Evolutionary conservation across 2,113 vertebrate species (phyloP).

Genomic region (Triplophysa dalaica): DNA sequence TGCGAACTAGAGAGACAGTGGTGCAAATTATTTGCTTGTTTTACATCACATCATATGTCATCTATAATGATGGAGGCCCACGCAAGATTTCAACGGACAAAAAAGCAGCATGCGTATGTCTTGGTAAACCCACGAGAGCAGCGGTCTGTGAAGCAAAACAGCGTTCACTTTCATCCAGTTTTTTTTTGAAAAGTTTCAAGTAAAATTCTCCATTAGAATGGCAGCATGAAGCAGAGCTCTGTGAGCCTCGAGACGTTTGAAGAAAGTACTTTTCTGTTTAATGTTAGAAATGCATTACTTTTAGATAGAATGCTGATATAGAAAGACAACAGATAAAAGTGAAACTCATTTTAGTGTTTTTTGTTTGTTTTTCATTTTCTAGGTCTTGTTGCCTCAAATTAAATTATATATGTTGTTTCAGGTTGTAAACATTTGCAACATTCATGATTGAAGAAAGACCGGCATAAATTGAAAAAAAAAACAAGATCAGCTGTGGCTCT

Average conservation of each 20-base stretch:
- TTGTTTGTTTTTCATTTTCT: constrained; percentile 1
- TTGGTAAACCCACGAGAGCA: constrained; percentile 65
- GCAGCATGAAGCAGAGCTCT: constrained; percentile 53
- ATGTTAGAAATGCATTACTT: constrained; percentile 51
- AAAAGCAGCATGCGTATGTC: constrained; percentile 59
- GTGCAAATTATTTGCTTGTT: constrained; percentile 68
- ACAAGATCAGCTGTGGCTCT: background rate
- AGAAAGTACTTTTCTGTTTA: constrained; percentile 53
- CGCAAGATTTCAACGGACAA: constrained; percentile 62
- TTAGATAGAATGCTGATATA: constrained; percentile 49
- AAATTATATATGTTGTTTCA: background rate
- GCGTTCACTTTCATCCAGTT: constrained; percentile 60
- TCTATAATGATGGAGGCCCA: constrained; percentile 70
- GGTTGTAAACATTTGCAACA: constrained; percentile 1
- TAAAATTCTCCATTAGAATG: constrained; percentile 68
- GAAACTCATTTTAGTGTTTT: background rate
- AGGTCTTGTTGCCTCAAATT: background rate
- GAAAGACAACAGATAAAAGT: constrained; percentile 55
- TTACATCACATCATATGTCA: constrained; percentile 68
- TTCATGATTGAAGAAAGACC: background rate
- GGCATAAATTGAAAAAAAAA: background rate
- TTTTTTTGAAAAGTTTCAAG: constrained; percentile 58
- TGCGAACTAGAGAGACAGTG: constrained; percentile 50
- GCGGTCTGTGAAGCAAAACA: constrained; percentile 67
- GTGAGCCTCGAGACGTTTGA: constrained; percentile 58